Evolutionary conservation across 2,113 vertebrate genomes (phyloP).

Genomic region (Toxostoma redivivum): DNA sequence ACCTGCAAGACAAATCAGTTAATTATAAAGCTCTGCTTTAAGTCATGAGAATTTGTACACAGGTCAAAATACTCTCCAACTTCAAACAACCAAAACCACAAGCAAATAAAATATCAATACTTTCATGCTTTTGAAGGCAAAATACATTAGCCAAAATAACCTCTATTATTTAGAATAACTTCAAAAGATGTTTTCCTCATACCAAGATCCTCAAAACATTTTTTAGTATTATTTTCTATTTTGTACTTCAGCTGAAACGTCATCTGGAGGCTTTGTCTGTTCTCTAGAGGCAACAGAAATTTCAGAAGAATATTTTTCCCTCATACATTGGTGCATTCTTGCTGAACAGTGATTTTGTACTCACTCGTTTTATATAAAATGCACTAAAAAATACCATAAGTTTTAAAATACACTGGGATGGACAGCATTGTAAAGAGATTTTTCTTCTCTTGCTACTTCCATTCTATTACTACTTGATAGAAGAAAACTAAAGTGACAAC

Average conservation of each 20-base stretch:
- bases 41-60: background rate
- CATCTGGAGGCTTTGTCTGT: background rate
- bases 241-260: background rate
- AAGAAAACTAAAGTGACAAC: background rate
- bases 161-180: background rate
- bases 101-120: background rate
- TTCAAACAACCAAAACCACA: background rate
- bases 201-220: background rate
- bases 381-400: background rate
- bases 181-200: background rate
- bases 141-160: background rate
- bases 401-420: background rate
- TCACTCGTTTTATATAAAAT: background rate
- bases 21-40: background rate
- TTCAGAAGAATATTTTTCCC: background rate
- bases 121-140: background rate
- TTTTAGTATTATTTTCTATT: background rate
- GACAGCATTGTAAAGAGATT: background rate
- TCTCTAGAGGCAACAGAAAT: background rate
- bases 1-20: slow-evolving; percentile 68
- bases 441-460: background rate
- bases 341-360: background rate
- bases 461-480: background rate
- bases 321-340: background rate
- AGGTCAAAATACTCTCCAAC: background rate